Base-by-base conservation (phyloP, 35 echinoderm and acorn worm species). In the Patiria miniata region DNA sequence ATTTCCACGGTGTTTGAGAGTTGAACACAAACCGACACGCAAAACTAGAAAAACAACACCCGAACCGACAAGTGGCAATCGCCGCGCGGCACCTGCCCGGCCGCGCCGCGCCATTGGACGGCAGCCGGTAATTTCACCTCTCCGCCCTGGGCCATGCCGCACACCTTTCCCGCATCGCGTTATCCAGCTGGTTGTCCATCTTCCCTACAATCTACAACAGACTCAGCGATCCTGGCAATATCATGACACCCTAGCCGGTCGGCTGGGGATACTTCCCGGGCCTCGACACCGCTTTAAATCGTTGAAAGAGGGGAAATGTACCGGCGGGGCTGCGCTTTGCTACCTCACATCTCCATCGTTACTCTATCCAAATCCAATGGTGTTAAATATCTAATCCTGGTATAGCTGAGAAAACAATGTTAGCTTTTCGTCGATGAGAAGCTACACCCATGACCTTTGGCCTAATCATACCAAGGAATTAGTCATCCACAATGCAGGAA, bases 11-110 rank as follows among this genome's bases (percentile, higher is more conserved):
- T 47, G 4, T 73, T 73, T 60, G 21, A 73, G 65, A 73, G 65
- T 73, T 73, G 23, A 73, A 73, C 65, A 73, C 65, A 73, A 73
- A 73, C 65, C 65, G 65, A 73, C 65, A 73, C 65, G 65, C 65
- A 73, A 73, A 73, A 73, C 65, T 73, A 73, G 65, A 73, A 73
- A 73, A 73, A 73, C 65, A 73, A 73, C 65, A 73, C 65, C 65
- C 65, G 65, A 73, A 73, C 65, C 65, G 65, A 73, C 65, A 73
- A 73, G 65, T 73, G 65, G 65, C 65, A 73, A 73, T 73, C 65
- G 65, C 65, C 65, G 19, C 65, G 65, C 29, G 19, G 65, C 65
- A 73, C 65, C 65, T 73, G 65, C 65, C 8, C 29, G 65, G 65
- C 65, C 65, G 65, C 30, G 65, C 65, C 65, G 65, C 65, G 30